Evolutionary conservation across 2,888 invertebrate species (phyloP).

Genomic region (Achlya flavicornis): DNA sequence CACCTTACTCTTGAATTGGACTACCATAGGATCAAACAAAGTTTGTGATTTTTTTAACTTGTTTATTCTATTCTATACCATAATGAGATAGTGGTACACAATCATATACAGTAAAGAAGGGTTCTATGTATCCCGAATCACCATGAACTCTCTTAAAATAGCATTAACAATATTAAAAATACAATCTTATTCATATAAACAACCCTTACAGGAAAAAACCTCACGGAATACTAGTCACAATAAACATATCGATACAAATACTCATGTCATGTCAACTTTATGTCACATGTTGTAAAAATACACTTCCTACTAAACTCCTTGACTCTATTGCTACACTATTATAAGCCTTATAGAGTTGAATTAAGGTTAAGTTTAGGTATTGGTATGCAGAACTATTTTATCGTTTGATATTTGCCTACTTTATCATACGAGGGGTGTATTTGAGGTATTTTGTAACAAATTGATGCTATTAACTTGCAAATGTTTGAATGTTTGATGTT

Average conservation of each 20-base stretch:
- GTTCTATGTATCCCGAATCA: no score
- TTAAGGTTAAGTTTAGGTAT: not conserved
- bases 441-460: not conserved
- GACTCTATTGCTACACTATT: not conserved
- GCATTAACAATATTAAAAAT: not conserved
- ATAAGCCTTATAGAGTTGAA: not conserved
- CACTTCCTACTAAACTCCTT: not conserved
- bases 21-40: no score
- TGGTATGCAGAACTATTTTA: not conserved
- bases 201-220: not conserved
- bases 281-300: constrained; percentile 6
- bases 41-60: no score
- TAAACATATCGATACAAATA: not conserved
- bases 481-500: not conserved
- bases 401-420: constrained; percentile 7
- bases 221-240: not conserved
- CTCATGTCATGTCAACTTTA: not conserved
- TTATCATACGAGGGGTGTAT: not conserved
- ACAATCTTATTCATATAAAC: not conserved
- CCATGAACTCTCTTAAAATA: no score
- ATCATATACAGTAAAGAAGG: no score
- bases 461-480: not conserved
- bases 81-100: no score
- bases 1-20: no score
- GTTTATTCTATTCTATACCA: no score